Conservation (phyloP, 2,797 vertebrate species). For the Hafferia zeledoni region DNA sequence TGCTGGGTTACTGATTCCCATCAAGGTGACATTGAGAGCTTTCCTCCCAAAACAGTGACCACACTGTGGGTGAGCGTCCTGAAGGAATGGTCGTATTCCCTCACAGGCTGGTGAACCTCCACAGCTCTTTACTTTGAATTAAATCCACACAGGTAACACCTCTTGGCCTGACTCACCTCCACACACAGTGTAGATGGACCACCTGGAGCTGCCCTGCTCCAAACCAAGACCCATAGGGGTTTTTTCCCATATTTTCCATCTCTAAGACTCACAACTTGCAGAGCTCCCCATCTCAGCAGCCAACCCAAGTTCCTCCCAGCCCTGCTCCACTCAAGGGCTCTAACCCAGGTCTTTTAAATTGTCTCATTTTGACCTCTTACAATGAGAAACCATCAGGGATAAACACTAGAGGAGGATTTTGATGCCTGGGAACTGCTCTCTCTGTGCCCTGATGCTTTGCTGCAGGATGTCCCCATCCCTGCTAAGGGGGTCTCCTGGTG, state of each 20-base stretch:
- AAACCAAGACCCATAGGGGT: neutral
- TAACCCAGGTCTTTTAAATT: neutral
- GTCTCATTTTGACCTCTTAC: neutral
- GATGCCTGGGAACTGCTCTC: neutral
- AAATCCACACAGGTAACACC: neutral
- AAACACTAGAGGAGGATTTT: neutral
- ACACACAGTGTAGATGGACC: accelerated
- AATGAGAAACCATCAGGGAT: neutral
- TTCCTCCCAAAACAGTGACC: neutral
- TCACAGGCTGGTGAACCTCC: neutral
- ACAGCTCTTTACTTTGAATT: neutral
- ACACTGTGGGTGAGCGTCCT: neutral
- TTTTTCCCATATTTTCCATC: neutral
- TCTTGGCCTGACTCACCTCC: neutral
- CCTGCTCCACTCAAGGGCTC: accelerated
- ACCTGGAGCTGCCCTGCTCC: neutral
- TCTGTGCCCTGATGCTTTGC: neutral
- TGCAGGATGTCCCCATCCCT: neutral
- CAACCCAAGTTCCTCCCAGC: neutral
- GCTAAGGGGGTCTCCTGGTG: accelerated
- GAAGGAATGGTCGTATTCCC: neutral
- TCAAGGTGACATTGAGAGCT: neutral
- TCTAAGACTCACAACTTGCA: neutral
- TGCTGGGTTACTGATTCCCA: neutral
- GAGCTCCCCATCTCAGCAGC: neutral